Percentiles rank a stretch among this genome's conserved stretches.
phyloP scores from a whole-genome alignment of 1,140 invertebrate genomes.

The Vanessa atalanta region DNA sequence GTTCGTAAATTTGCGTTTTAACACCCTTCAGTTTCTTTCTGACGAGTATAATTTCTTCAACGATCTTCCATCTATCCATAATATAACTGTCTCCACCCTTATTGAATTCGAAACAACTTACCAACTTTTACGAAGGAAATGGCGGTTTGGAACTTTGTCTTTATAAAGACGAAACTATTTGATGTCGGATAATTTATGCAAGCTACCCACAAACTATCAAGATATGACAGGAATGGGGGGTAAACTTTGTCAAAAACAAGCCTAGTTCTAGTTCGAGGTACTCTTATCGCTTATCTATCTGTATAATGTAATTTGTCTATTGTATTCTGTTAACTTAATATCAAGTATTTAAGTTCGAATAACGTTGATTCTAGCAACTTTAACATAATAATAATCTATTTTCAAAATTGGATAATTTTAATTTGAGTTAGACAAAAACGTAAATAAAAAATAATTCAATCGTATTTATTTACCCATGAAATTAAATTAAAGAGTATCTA shows the following conservation, averaged over 20 bases:
- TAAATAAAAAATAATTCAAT: too few relatives aligned
- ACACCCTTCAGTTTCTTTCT: too few relatives aligned
- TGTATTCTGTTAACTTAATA: constrained; percentile 6
- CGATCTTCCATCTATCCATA: not conserved
- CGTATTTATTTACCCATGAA: too few relatives aligned
- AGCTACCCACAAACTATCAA: constrained; percentile 41
- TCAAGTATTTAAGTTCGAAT: not conserved
- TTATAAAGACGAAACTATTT: constrained; percentile 48
- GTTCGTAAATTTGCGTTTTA: too few relatives aligned
- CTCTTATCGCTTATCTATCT: constrained; percentile 28
- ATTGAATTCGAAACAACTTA: constrained; percentile 37
- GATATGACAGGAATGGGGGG: constrained; percentile 39
- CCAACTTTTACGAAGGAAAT: constrained; percentile 39
- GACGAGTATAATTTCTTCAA: too few relatives aligned
- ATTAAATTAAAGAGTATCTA: too few relatives aligned
- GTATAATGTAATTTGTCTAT: constrained; percentile 26
- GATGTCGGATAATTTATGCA: constrained; percentile 50
- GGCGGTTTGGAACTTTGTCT: constrained; percentile 42
- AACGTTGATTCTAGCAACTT: not conserved
- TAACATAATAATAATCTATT: not conserved
- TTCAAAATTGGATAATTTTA: not conserved
- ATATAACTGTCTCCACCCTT: constrained; percentile 15
- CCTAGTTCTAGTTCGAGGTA: constrained; percentile 16
- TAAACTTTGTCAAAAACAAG: constrained; percentile 45
- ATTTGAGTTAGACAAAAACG: too few relatives aligned